Percentiles rank a stretch among this genome's conserved stretches.
Evolutionary conservation across 23 tunicate genomes (phyloP).

Genomic region (Aplidium turbinatum): DNA sequence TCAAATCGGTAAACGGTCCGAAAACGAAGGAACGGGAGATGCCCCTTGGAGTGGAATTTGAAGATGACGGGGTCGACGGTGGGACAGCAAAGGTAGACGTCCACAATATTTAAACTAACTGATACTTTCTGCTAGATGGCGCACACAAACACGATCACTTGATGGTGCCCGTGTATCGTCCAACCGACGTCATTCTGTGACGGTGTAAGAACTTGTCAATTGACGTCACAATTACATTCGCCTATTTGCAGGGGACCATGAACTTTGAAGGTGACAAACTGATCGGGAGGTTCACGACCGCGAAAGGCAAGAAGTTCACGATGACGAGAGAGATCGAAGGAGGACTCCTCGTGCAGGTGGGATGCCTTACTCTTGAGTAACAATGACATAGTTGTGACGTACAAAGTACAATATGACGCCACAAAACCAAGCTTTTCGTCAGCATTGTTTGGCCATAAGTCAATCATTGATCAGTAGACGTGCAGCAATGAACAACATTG

Average conservation of each 20-base stretch:
- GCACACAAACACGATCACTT: no score
- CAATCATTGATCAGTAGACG: no score
- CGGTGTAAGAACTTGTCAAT: not conserved
- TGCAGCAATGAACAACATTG: no score
- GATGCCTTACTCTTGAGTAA: not conserved
- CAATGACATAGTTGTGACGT: not conserved
- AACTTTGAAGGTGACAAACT: conserved; percentile 22
- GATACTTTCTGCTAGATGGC: no score
- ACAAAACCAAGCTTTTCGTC: no score
- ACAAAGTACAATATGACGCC: no score
- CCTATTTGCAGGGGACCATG: conserved; percentile 37
- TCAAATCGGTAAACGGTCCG: conserved; percentile 65
- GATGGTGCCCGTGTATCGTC: no score
- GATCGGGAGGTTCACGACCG: conserved; percentile 41
- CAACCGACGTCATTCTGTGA: not conserved
- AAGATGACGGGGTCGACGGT: conserved; percentile 66
- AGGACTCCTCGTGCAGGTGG: conserved; percentile 51
- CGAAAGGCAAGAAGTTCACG: conserved; percentile 41
- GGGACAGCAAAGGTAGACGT: conserved; percentile 25
- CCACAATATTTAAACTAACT: no score
- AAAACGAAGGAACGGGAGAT: conserved; percentile 61
- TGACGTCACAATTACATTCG: no score
- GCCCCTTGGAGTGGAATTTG: conserved; percentile 46
- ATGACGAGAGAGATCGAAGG: conserved; percentile 41
- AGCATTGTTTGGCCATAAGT: no score